A percentile compares a stretch with the other conserved stretches of the same genome.
Evolutionary conservation across 2,113 vertebrate species (phyloP).

Genomic region (Aspidoscelis tigris): DNA sequence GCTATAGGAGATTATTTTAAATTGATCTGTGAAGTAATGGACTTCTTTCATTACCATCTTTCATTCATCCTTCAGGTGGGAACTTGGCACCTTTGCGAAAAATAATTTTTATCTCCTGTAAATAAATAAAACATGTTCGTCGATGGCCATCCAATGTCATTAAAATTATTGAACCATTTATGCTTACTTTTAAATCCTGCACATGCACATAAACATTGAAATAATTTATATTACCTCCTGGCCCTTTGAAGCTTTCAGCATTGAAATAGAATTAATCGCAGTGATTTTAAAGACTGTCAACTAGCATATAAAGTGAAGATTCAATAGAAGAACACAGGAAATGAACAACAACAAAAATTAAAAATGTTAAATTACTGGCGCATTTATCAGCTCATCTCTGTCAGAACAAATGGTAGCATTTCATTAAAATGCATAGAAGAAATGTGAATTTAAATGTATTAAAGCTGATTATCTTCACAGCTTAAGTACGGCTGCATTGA

Average conservation of each 20-base stretch:
- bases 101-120: neutral
- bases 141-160: neutral
- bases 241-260: neutral
- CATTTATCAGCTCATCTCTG: conserved; percentile 3
- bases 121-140: neutral
- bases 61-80: neutral
- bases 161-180: conserved; percentile 1
- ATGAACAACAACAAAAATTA: neutral
- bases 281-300: conserved; percentile 7
- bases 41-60: neutral
- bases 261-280: conserved; percentile 6
- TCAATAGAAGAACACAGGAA: neutral
- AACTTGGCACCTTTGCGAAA: neutral
- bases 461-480: conserved; percentile 21
- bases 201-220: conserved; percentile 2
- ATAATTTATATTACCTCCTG: neutral
- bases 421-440: conserved; percentile 18
- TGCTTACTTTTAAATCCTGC: neutral
- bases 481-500: neutral
- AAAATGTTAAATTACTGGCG: conserved; percentile 1
- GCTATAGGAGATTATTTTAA: neutral
- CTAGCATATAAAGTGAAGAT: conserved; percentile 2
- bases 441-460: conserved; percentile 17
- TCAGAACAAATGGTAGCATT: conserved; percentile 15
- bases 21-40: neutral